phyloP scores from a whole-genome alignment of 2,888 invertebrate species.

The Acronicta psi region DNA sequence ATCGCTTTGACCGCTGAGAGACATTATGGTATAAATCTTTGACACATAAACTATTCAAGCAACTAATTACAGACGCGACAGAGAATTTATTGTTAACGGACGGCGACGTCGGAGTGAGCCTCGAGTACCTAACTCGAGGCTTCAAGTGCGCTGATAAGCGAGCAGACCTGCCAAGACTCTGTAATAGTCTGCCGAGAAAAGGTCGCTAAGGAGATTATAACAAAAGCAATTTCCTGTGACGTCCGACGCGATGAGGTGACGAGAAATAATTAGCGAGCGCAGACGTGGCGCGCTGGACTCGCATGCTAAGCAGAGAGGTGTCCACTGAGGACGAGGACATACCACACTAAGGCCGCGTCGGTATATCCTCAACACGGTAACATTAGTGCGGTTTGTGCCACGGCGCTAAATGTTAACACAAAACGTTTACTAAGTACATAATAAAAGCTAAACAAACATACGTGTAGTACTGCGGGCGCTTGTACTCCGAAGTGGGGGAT shows the following conservation, averaged over 20 bases:
- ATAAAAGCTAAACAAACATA: neutral
- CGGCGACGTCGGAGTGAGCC: neutral
- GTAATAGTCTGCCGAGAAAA: conserved; percentile 4
- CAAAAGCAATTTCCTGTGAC: conserved; percentile 13
- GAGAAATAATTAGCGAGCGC: conserved; percentile 13
- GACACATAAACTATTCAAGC: no score
- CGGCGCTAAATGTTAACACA: neutral
- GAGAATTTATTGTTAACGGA: no score
- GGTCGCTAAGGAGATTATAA: conserved; percentile 14
- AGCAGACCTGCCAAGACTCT: neutral
- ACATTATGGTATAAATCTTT: no score
- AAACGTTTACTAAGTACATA: neutral
- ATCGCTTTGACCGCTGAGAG: no score
- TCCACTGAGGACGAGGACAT: neutral
- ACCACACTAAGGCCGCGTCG: no score
- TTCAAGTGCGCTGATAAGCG: neutral
- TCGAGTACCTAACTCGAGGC: no score
- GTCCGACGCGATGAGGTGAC: conserved; percentile 3
- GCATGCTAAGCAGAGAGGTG: conserved; percentile 3
- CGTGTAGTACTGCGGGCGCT: neutral
- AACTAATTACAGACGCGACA: no score
- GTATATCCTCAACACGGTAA: no score
- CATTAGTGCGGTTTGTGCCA: no score
- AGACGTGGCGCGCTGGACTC: neutral
- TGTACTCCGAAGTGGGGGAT: neutral